Conservation (phyloP, 1,140 invertebrate species). For the Octopus bimaculoides region DNA sequence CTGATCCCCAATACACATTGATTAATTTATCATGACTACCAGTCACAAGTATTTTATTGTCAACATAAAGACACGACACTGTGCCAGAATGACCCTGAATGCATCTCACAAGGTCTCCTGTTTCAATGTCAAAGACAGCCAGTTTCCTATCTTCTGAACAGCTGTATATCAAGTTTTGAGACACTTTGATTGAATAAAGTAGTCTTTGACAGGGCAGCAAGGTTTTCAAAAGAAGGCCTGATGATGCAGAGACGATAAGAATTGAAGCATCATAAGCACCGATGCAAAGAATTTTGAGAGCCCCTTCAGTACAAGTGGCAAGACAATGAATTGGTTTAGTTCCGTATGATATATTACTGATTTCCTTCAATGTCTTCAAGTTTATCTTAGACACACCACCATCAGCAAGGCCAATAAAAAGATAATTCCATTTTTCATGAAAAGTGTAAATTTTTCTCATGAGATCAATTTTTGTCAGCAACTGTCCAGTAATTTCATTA, state of each 20-base stretch:
- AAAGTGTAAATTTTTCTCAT: neutral
- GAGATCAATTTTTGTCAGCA: neutral
- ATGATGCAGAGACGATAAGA: neutral
- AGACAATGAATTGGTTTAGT: neutral
- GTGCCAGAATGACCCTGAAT: neutral
- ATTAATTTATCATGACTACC: neutral
- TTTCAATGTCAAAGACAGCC: neutral
- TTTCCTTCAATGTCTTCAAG: neutral
- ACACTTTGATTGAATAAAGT: neutral
- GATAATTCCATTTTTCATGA: neutral
- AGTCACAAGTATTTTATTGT: neutral
- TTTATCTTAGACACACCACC: neutral
- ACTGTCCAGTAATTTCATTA: neutral
- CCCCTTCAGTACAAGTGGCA: neutral
- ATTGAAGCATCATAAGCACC: constrained; percentile 9
- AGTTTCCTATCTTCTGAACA: neutral
- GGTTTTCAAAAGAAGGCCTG: neutral
- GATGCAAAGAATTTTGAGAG: neutral
- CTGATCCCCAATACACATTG: neutral
- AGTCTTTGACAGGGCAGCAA: neutral
- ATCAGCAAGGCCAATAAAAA: constrained; percentile 1
- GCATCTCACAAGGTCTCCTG: neutral
- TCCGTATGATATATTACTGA: neutral
- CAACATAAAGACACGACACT: neutral
- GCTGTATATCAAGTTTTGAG: neutral